A percentile compares a stretch with the other conserved stretches of the same genome.
phyloP scores from a whole-genome alignment of 2,888 invertebrate genomes.

The Sericinus montela region DNA sequence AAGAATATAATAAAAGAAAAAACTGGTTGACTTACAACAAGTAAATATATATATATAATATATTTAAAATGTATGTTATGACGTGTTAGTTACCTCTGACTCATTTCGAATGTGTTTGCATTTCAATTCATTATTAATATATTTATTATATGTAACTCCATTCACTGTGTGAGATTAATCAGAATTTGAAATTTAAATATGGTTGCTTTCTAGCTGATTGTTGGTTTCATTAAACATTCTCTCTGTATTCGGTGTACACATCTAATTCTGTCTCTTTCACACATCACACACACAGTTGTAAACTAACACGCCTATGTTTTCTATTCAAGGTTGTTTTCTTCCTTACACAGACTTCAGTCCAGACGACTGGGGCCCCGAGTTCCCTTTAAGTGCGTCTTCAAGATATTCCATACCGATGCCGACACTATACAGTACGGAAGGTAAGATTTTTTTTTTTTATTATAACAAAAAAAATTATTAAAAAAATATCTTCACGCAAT shows the following conservation, averaged over 20 bases:
- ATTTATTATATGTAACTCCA: too few relatives aligned
- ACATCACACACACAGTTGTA: conserved; percentile 25
- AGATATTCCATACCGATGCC: conserved; percentile 87
- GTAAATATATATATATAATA: too few relatives aligned
- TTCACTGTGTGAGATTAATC: too few relatives aligned
- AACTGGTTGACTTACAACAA: too few relatives aligned
- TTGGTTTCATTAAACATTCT: background rate
- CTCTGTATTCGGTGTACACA: background rate
- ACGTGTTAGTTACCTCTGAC: too few relatives aligned
- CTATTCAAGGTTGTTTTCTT: conserved; percentile 78
- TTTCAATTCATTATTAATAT: too few relatives aligned
- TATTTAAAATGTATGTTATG: too few relatives aligned
- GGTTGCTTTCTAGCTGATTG: conserved; percentile 5
- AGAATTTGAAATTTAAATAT: too few relatives aligned
- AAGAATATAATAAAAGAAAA: too few relatives aligned
- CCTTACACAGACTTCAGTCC: conserved; percentile 79
- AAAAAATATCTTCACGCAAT: too few relatives aligned
- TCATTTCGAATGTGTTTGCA: too few relatives aligned
- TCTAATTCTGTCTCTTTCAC: conserved; percentile 12
- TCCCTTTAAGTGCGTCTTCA: conserved; percentile 70
- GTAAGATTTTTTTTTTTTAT: conserved; percentile 48
- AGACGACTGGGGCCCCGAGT: conserved; percentile 83
- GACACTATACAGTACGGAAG: conserved; percentile 88
- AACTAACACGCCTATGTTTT: conserved; percentile 68
- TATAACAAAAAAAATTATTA: too few relatives aligned